Conservation (phyloP, 2,113 vertebrate genomes). For the Nasalis larvatus region DNA sequence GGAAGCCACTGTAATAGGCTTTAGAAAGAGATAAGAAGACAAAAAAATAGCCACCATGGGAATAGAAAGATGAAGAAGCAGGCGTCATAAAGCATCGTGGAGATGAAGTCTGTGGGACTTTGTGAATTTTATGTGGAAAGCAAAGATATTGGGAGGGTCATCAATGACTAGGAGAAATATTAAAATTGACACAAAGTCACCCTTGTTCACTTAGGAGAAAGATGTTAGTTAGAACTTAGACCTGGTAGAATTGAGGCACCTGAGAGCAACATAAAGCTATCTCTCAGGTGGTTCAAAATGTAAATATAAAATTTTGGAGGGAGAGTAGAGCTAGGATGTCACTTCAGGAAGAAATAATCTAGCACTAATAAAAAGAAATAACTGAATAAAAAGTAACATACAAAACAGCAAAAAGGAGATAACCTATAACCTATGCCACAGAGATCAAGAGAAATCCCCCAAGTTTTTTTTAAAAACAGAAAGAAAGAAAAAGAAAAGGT, state of each 20-base stretch:
- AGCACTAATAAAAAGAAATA: not conserved
- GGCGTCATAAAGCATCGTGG: not conserved
- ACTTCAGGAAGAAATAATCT: slow-evolving; percentile 5
- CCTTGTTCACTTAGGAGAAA: not conserved
- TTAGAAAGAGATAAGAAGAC: not conserved
- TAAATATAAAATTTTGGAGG: not conserved
- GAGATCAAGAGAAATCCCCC: not conserved
- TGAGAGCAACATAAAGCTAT: not conserved
- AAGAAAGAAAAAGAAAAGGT: not conserved
- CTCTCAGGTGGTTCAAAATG: not conserved
- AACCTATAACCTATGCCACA: not conserved
- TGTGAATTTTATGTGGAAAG: not conserved
- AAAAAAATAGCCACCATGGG: not conserved
- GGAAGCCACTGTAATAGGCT: not conserved
- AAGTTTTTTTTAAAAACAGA: not conserved
- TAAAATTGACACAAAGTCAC: not conserved
- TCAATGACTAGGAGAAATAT: not conserved
- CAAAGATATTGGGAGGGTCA: not conserved
- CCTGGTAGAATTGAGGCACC: not conserved
- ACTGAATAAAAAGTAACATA: slow-evolving; percentile 4
- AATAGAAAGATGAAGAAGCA: not conserved
- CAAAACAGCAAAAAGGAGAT: not conserved
- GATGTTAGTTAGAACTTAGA: not conserved
- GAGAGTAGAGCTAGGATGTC: not conserved
- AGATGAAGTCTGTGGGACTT: not conserved